These are phyloP conservation scores for Sinopyrophorus schimmeli DNA, from an alignment of 2,888 invertebrate species.

Conservation along the genomic window DNA sequence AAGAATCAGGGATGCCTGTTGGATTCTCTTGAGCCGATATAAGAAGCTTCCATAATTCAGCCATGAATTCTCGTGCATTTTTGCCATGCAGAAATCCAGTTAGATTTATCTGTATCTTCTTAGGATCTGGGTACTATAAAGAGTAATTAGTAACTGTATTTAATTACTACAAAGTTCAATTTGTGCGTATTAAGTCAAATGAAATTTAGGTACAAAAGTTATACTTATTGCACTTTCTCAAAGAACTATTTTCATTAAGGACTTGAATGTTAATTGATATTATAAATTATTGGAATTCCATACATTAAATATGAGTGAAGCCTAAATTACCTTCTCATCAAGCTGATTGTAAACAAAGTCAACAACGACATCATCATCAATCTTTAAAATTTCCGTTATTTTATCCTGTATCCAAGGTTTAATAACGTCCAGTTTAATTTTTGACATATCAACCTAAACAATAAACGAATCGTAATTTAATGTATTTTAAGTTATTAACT, in stretches of 20 bases:
- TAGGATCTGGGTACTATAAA: constrained; percentile 90
- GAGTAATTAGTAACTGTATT: no score
- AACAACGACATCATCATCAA: constrained; percentile 98
- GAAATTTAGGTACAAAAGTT: no score
- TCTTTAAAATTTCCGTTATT: constrained; percentile 92
- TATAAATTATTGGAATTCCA: no score
- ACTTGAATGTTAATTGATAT: no score
- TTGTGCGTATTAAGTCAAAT: no score
- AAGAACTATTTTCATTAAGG: no score
- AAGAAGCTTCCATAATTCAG: constrained; percentile 94
- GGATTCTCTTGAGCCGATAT: constrained; percentile 95
- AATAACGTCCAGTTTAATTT: constrained; percentile 95
- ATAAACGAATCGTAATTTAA: no score
- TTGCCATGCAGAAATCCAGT: constrained; percentile 98
- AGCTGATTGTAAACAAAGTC: constrained; percentile 99
- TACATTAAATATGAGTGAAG: no score
- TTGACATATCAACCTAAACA: constrained; percentile 91
- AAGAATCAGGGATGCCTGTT: constrained; percentile 91
- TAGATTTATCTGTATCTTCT: constrained; percentile 99
- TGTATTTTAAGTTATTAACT: constrained; percentile 3
- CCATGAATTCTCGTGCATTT: constrained; percentile 96
- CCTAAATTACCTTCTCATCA: constrained; percentile 79
- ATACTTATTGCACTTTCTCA: no score
- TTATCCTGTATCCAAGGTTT: constrained; percentile 99
- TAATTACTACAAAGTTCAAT: no score